phyloP scores from a whole-genome alignment of 1,140 invertebrate species.

The Caerostris extrusa region DNA sequence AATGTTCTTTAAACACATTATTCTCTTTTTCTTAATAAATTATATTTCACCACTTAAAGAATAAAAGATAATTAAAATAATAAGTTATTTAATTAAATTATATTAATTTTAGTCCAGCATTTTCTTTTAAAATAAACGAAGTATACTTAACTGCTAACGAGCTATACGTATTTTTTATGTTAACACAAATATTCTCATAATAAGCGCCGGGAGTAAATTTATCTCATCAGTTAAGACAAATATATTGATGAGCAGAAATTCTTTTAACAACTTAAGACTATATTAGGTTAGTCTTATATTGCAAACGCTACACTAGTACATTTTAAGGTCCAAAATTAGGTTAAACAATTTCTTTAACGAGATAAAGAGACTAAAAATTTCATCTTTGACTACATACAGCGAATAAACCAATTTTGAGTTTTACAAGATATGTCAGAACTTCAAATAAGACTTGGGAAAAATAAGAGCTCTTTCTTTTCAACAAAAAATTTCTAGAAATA shows the following conservation, averaged over 20 bases:
- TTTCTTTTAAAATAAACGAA: no score
- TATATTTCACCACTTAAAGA: no score
- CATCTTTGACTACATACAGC: neutral
- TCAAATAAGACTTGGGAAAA: neutral
- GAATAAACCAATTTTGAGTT: neutral
- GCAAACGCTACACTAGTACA: neutral
- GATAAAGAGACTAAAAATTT: neutral
- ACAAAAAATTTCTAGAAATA: neutral
- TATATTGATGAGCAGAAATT: neutral
- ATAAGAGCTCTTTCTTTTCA: neutral
- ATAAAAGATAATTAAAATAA: no score
- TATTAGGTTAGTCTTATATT: neutral
- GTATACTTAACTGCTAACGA: no score
- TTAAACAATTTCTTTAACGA: neutral
- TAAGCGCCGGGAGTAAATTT: neutral
- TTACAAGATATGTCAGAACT: neutral
- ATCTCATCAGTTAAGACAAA: neutral
- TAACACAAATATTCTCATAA: no score
- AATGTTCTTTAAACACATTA: no score
- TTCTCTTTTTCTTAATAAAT: no score
- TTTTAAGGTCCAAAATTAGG: neutral
- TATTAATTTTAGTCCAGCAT: no score
- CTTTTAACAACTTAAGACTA: neutral
- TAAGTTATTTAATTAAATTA: no score
- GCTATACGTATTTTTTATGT: no score